A percentile compares a stretch with the other conserved stretches of the same genome.
Evolutionary conservation across 2,888 invertebrate species (phyloP).

Genomic region (Acronicta leporina): DNA sequence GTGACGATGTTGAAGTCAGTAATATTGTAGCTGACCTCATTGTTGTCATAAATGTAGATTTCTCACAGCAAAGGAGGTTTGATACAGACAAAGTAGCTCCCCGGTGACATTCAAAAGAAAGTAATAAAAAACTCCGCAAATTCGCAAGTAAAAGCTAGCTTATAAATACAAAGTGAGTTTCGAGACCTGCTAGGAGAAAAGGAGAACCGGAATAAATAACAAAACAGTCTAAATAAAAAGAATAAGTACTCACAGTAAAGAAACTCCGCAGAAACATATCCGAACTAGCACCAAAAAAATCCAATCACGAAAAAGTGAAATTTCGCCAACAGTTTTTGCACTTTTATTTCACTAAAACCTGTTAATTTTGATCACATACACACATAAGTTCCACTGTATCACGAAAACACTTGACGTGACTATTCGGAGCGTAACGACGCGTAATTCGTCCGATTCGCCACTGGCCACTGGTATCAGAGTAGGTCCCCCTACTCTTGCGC

Average conservation of each 20-base stretch:
- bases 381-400: conserved; percentile 49
- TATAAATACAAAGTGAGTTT: conserved; percentile 3
- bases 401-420: conserved; percentile 41
- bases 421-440: conserved; percentile 53
- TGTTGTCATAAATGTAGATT: neutral
- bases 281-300: conserved; percentile 49
- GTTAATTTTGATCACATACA: conserved; percentile 50
- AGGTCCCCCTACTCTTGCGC: conserved; percentile 31
- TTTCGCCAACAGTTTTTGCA: conserved; percentile 44
- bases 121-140: neutral
- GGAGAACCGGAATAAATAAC: conserved; percentile 1
- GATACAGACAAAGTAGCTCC: neutral
- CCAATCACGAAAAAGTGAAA: conserved; percentile 55
- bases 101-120: neutral
- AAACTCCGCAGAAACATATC: conserved; percentile 47
- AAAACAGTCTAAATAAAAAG: conserved; percentile 15
- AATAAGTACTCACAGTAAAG: conserved; percentile 49
- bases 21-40: neutral
- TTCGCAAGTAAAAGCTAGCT: neutral
- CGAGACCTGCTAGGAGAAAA: conserved; percentile 1
- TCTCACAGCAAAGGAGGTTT: neutral
- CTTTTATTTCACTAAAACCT: conserved; percentile 44
- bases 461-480: conserved; percentile 22
- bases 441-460: conserved; percentile 43
- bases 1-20: neutral